phyloP scores from a whole-genome alignment of 2,797 vertebrate species.

The Rhinogobio ventralis region DNA sequence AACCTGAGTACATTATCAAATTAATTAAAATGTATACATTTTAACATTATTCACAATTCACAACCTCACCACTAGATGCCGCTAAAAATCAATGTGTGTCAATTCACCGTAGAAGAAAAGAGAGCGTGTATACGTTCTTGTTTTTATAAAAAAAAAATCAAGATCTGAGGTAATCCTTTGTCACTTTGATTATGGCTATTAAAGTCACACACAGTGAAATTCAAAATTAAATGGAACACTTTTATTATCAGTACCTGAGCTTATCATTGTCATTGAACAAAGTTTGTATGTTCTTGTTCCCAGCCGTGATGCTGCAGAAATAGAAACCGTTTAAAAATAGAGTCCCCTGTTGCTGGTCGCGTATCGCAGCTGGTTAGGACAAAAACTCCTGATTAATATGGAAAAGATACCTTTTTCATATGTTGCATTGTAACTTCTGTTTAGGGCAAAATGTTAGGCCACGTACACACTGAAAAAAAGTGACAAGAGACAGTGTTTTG shows the following conservation, averaged over 20 bases:
- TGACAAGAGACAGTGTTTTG: neutral
- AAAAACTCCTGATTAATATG: neutral
- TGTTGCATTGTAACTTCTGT: neutral
- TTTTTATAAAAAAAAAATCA: neutral
- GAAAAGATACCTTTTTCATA: neutral
- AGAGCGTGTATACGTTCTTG: neutral
- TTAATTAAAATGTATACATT: too few species aligned
- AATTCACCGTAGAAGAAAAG: too few species aligned
- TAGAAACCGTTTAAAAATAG: neutral
- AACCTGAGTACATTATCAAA: too few species aligned
- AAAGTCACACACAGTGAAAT: neutral
- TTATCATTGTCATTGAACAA: neutral
- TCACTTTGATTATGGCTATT: neutral
- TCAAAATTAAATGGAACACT: neutral
- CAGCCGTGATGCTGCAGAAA: neutral
- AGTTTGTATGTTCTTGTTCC: neutral
- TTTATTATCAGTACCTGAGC: neutral
- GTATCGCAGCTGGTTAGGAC: neutral
- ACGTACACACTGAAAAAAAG: neutral
- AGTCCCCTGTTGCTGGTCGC: neutral
- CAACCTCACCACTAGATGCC: too few species aligned
- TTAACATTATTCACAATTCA: too few species aligned
- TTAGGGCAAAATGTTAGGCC: neutral
- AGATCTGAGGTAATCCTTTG: neutral
- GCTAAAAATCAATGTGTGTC: too few species aligned